phyloP scores from a whole-genome alignment of 1,140 invertebrate genomes.

The Lethrus apterus region DNA sequence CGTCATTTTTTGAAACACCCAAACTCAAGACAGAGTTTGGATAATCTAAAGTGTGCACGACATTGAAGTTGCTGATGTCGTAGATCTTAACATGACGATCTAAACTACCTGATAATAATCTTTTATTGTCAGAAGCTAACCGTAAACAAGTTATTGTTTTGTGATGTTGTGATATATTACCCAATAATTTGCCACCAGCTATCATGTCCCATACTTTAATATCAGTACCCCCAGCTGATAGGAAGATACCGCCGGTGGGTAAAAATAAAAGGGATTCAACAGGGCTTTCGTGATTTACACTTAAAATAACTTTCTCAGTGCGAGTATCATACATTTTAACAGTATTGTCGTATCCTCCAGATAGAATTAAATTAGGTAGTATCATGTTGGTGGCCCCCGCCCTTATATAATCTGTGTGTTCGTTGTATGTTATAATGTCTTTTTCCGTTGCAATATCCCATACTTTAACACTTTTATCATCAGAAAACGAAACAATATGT shows the following conservation, averaged over 20 bases:
- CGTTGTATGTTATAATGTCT: constrained; percentile 53
- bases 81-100: constrained; percentile 95
- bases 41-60: constrained; percentile 82
- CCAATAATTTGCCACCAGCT: constrained; percentile 73
- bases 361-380: constrained; percentile 67
- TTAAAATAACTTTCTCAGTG: constrained; percentile 59
- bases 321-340: constrained; percentile 86
- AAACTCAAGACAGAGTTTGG: constrained; percentile 86
- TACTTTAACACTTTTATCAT: constrained; percentile 81
- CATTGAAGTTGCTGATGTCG: constrained; percentile 77
- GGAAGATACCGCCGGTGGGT: constrained; percentile 81
- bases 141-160: constrained; percentile 86
- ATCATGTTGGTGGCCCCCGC: constrained; percentile 71
- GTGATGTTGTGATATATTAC: constrained; percentile 77
- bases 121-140: constrained; percentile 69
- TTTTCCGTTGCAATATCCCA: constrained; percentile 88
- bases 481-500: constrained; percentile 82
- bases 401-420: constrained; percentile 77
- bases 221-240: constrained; percentile 87
- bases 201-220: constrained; percentile 92
- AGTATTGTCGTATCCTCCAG: constrained; percentile 90
- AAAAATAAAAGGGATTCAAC: constrained; percentile 87
- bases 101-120: constrained; percentile 81
- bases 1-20: constrained; percentile 71
- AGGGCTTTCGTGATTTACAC: constrained; percentile 81